phyloP scores from a whole-genome alignment of 2,888 invertebrate genomes.

The Athalia rosae region DNA sequence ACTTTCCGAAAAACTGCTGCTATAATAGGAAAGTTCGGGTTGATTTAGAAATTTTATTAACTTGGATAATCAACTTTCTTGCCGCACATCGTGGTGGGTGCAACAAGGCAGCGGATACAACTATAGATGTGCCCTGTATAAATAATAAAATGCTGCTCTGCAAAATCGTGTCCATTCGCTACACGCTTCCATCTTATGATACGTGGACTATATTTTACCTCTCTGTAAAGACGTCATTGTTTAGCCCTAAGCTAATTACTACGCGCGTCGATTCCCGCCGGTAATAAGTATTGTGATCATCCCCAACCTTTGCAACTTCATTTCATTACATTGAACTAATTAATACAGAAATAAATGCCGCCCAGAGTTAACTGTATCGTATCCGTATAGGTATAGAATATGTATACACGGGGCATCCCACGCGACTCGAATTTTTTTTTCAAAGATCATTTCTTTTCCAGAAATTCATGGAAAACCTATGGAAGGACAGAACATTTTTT shows the following conservation, averaged over 20 bases:
- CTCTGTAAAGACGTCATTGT: background rate
- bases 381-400: too few relatives aligned
- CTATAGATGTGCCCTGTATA: too few relatives aligned
- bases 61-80: constrained; percentile 1
- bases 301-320: background rate
- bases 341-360: constrained; percentile 7
- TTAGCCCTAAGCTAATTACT: constrained; percentile 4
- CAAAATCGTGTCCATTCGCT: too few relatives aligned
- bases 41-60: constrained; percentile 10
- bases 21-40: background rate
- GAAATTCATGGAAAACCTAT: too few relatives aligned
- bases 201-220: background rate
- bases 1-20: constrained; percentile 1
- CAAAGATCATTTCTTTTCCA: too few relatives aligned
- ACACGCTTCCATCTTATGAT: too few relatives aligned
- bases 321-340: constrained; percentile 19
- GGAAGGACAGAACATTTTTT: too few relatives aligned
- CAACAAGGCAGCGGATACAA: too few relatives aligned
- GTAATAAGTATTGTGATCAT: constrained; percentile 3
- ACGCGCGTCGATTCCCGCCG: constrained; percentile 2
- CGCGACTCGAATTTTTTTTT: too few relatives aligned
- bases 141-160: too few relatives aligned
- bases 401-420: too few relatives aligned
- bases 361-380: background rate
- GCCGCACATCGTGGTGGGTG: too few relatives aligned